Percentiles rank a stretch among this genome's conserved stretches.
These are phyloP conservation scores for Agrilus biguttatus DNA, from an alignment of 2,888 invertebrate genomes.

Conservation along the genomic window DNA sequence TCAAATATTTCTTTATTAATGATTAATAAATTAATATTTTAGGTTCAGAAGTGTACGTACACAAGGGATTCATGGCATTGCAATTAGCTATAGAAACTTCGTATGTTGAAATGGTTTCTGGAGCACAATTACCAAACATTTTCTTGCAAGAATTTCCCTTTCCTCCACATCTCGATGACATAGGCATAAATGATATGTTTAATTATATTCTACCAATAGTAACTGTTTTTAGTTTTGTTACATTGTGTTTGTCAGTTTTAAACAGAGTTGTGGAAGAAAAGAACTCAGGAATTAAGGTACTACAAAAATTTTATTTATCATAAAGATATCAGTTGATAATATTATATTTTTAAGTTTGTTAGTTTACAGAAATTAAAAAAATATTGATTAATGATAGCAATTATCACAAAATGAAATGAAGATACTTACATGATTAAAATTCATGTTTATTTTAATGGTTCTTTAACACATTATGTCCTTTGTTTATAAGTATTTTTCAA, in stretches of 20 bases:
- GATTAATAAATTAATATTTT: constrained; percentile 8
- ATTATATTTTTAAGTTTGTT: no score
- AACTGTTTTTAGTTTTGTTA: constrained; percentile 32
- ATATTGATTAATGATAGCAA: no score
- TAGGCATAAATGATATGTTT: constrained; percentile 20
- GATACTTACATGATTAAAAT: no score
- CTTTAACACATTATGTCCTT: no score
- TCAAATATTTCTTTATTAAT: no score
- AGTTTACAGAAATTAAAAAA: no score
- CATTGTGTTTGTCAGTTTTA: constrained; percentile 38
- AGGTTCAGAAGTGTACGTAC: constrained; percentile 31
- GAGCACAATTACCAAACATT: constrained; percentile 15
- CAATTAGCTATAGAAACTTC: constrained; percentile 46
- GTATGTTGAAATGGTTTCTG: constrained; percentile 30
- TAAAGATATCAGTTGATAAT: no score
- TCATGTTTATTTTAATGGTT: no score
- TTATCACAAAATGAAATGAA: no score
- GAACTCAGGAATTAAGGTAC: constrained; percentile 41
- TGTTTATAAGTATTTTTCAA: no score
- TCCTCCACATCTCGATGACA: constrained; percentile 28
- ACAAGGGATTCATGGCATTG: constrained; percentile 38
- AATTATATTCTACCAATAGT: constrained; percentile 26
- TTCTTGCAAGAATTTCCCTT: constrained; percentile 42
- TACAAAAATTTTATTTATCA: background rate
- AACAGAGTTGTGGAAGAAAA: constrained; percentile 45